Evolutionary conservation across 2,113 vertebrate genomes (phyloP), one percentile per base, ranked within the genome.

Genomic region (Tor tambroides): DNA sequence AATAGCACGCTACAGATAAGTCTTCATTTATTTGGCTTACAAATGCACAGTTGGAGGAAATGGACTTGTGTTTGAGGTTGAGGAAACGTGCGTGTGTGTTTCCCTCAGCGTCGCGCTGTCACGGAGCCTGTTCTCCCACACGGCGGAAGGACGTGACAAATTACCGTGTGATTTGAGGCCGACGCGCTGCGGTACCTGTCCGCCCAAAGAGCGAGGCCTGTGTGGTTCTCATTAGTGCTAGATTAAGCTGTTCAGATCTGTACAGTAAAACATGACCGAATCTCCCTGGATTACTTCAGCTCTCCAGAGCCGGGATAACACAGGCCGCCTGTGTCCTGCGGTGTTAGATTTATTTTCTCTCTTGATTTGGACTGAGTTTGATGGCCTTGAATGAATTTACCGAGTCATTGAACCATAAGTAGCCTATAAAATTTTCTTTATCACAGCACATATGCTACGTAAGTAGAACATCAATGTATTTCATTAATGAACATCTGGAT

Each of bases 171-270:
- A 91, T 80, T 83, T 30, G 46, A 79, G 72, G 80, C 67, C 26
- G 21, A 83, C 32, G 26, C 21, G 23, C 35, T 49, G 46, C 41
- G 74, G 83, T 86, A 74, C 86, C 59, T 84, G 41, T 89, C 83
- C 61, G 6, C 35, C 74, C 54, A 78, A 67, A 56, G 59, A 28
- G n/a, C 14, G 6, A 80, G 75, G 81, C 81, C 87, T 90, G 81
- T 85, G 35, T 94, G 93, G 90, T 95, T 95, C 91, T 92, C 63
- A 94, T 95, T 95, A 95, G 41, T 74, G 46, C 67, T 71, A 86
- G 88, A 91, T 92, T 89, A 92, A 90, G 85, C 90, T 92, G 90
- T 92, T 92, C 90, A 92, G 89, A 93, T 89, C 91, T 91, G 76
- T 89, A 86, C 85, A 84, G 85, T 86, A 23, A 84, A 92, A 89